These are phyloP conservation scores for Hippasteria phrygiana DNA, from an alignment of 53 echinoderm and acorn worm species.

Conservation along the genomic window DNA sequence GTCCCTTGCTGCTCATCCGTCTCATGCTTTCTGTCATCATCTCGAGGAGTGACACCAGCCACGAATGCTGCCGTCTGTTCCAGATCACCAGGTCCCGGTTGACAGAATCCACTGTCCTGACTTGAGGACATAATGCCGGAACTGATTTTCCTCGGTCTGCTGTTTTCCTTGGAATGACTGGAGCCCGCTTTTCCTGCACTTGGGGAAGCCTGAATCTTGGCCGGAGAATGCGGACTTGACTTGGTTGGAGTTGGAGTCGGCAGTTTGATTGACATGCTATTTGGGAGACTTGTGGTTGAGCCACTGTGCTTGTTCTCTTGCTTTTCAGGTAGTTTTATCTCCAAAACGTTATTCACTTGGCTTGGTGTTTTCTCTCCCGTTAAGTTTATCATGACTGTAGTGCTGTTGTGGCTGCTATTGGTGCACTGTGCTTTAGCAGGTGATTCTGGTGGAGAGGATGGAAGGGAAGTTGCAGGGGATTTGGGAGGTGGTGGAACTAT, in stretches of 20 bases:
- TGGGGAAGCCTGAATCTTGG: slow-evolving; percentile 18
- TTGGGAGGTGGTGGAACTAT: slow-evolving; percentile 68
- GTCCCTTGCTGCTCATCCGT: background rate
- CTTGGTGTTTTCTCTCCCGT: background rate
- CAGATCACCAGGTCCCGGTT: slow-evolving; percentile 37
- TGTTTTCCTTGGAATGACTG: background rate
- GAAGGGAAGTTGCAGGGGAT: slow-evolving; percentile 43
- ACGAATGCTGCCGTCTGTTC: background rate
- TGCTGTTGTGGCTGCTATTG: background rate
- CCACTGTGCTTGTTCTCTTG: background rate
- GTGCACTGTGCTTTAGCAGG: background rate
- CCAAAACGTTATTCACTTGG: background rate
- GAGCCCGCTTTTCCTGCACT: slow-evolving; percentile 1
- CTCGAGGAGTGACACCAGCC: slow-evolving; percentile 4
- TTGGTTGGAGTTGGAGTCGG: background rate
- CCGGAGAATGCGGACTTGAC: slow-evolving; percentile 25
- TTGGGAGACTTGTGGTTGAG: background rate
- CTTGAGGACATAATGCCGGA: slow-evolving; percentile 47
- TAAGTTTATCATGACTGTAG: slow-evolving; percentile 5
- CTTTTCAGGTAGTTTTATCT: slow-evolving; percentile 12
- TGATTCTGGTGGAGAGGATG: slow-evolving; percentile 11
- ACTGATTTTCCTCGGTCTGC: slow-evolving; percentile 32
- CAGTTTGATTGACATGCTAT: background rate
- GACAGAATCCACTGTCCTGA: slow-evolving; percentile 57
- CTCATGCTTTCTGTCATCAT: background rate